Percentiles rank a stretch among this genome's conserved stretches.
Evolutionary conservation across 2,797 vertebrate genomes (phyloP).

Genomic region (Bovichtus diacanthus): DNA sequence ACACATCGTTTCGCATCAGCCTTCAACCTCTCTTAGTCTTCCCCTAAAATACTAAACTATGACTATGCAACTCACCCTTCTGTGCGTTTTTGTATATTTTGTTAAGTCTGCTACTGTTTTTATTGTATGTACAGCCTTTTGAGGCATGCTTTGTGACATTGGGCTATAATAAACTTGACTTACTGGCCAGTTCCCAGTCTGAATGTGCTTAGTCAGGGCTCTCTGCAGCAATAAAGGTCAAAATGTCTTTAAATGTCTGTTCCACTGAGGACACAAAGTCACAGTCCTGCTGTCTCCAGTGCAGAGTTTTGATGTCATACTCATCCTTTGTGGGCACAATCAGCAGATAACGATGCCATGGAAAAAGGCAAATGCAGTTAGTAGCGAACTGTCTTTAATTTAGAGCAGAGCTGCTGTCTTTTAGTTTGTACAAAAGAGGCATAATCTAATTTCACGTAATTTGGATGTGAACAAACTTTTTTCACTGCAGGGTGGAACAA

Average conservation of each 20-base stretch:
- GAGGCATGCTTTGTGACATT: too few relatives aligned
- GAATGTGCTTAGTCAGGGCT: background rate
- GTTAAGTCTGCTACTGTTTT: too few relatives aligned
- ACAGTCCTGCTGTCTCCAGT: conserved; percentile 14
- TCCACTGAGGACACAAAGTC: conserved; percentile 7
- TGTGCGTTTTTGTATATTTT: too few relatives aligned
- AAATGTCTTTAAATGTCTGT: conserved; percentile 2
- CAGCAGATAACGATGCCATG: conserved; percentile 44
- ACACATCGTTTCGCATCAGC: too few relatives aligned
- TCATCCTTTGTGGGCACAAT: conserved; percentile 31
- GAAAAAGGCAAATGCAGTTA: conserved; percentile 41
- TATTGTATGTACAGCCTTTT: too few relatives aligned
- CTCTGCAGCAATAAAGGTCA: background rate
- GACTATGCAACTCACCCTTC: too few relatives aligned
- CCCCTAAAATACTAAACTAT: too few relatives aligned
- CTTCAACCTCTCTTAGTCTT: too few relatives aligned
- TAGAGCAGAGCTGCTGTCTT: conserved; percentile 56
- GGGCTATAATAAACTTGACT: too few relatives aligned
- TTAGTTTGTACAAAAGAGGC: conserved; percentile 36
- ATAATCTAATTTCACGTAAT: conserved; percentile 62
- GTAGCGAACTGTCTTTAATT: conserved; percentile 51
- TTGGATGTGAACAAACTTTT: conserved; percentile 54
- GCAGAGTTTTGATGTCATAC: conserved; percentile 9
- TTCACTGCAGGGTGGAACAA: conserved; percentile 55
- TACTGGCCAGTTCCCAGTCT: background rate